Conservation (phyloP, 2,797 vertebrate species). For the Spinus pinus region DNA sequence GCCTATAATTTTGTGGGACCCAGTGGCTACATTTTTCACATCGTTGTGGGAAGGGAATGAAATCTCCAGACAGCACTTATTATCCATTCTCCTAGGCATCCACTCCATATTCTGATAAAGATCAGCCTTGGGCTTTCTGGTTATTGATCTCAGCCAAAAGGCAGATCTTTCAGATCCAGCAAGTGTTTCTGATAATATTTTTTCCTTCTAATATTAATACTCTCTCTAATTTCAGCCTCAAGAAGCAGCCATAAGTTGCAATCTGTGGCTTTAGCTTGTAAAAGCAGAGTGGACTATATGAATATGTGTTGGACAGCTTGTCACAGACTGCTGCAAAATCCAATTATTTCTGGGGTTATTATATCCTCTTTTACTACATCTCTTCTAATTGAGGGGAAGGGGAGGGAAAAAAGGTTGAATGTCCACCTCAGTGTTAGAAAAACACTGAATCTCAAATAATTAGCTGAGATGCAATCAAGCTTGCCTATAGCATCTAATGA, state of each 20-base stretch:
- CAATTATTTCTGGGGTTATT: conserved; percentile 60
- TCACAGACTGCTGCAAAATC: conserved; percentile 46
- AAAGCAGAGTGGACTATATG: not conserved
- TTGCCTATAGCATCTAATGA: not conserved
- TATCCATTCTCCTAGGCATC: conserved; percentile 30
- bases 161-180: conserved; percentile 2
- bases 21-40: conserved; percentile 32
- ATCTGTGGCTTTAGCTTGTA: conserved; percentile 22
- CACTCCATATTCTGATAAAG: conserved; percentile 32
- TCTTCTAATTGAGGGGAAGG: not conserved
- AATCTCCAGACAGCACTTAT: conserved; percentile 38
- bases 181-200: conserved; percentile 48
- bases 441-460: not conserved
- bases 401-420: not conserved
- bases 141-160: conserved; percentile 48
- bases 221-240: not conserved
- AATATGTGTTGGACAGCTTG: conserved; percentile 32
- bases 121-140: conserved; percentile 46
- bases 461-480: not conserved
- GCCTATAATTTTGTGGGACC: conserved; percentile 17
- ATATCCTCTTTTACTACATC: not conserved
- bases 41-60: not conserved
- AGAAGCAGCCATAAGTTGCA: conserved; percentile 51
- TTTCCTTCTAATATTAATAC: not conserved
- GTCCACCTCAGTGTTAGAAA: not conserved